Conservation (phyloP, 2,113 vertebrate genomes). For the Sciurus niger region DNA sequence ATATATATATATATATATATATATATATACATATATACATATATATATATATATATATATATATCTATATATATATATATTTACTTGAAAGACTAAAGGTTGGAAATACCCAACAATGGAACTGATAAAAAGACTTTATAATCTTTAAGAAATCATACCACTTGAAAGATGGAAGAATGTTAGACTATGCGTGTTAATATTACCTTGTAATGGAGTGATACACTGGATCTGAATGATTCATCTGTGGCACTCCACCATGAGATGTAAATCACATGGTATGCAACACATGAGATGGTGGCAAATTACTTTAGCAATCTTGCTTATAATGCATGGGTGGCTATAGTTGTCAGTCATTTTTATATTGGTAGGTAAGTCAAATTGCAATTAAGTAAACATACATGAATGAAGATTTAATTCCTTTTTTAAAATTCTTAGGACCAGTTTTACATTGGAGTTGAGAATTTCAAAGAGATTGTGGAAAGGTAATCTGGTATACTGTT, state of each 20-base stretch:
- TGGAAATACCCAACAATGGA: not conserved
- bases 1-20: not conserved
- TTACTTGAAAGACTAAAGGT: not conserved
- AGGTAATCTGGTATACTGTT: not conserved
- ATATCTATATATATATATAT: not conserved
- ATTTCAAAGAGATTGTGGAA: not conserved
- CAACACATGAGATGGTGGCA: not conserved
- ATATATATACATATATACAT: too few species aligned
- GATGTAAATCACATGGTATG: not conserved
- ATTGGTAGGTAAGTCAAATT: not conserved
- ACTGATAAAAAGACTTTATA: not conserved
- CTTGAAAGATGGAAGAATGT: not conserved
- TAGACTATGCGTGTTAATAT: not conserved
- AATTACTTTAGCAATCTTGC: not conserved
- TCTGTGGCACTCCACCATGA: not conserved
- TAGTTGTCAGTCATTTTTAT: not conserved
- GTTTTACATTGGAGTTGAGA: not conserved
- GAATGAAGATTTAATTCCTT: not conserved
- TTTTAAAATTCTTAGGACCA: not conserved
- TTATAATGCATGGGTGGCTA: not conserved
- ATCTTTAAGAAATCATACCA: not conserved
- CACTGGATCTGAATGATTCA: not conserved
- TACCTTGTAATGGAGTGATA: not conserved
- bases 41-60: not conserved
- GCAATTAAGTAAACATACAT: not conserved